A percentile compares a stretch with the other conserved stretches of the same genome.
phyloP scores from a whole-genome alignment of 2,113 vertebrate species.

The Ophiodon elongatus region DNA sequence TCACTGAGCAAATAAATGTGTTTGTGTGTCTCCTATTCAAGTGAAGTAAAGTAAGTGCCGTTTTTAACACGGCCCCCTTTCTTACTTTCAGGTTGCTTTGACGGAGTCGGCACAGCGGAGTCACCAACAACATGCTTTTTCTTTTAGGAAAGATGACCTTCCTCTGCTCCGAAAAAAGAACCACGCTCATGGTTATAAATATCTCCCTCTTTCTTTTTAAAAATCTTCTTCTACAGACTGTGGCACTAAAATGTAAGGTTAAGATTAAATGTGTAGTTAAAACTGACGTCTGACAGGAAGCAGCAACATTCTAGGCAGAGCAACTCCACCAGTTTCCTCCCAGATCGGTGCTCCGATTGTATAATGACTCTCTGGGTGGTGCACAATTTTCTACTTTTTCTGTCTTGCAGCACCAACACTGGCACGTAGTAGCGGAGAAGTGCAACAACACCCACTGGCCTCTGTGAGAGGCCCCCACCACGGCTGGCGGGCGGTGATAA shows the following conservation, averaged over 20 bases:
- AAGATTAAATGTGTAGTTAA: neutral
- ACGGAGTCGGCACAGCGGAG: neutral
- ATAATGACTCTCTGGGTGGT: slow-evolving; percentile 21
- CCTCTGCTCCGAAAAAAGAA: neutral
- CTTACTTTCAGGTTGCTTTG: slow-evolving; percentile 12
- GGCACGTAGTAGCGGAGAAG: neutral
- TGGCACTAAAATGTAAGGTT: neutral
- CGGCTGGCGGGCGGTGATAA: slow-evolving; percentile 48
- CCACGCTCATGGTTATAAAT: neutral
- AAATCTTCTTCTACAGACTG: neutral
- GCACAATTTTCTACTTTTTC: neutral
- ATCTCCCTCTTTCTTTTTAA: neutral
- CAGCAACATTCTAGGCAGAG: slow-evolving; percentile 9
- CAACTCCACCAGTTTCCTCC: neutral
- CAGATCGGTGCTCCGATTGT: slow-evolving; percentile 37
- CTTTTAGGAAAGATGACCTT: slow-evolving; percentile 43
- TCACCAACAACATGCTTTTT: slow-evolving; percentile 15
- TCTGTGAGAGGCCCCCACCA: slow-evolving; percentile 1
- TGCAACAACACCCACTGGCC: slow-evolving; percentile 22
- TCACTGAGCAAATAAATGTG: neutral
- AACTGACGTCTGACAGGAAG: slow-evolving; percentile 29
- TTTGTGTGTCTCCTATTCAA: slow-evolving; percentile 5
- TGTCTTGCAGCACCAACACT: neutral
- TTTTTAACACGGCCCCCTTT: neutral
- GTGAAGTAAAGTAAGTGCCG: neutral